Base-by-base conservation (phyloP, 1,140 invertebrate species). In the Apis mellifera region DNA sequence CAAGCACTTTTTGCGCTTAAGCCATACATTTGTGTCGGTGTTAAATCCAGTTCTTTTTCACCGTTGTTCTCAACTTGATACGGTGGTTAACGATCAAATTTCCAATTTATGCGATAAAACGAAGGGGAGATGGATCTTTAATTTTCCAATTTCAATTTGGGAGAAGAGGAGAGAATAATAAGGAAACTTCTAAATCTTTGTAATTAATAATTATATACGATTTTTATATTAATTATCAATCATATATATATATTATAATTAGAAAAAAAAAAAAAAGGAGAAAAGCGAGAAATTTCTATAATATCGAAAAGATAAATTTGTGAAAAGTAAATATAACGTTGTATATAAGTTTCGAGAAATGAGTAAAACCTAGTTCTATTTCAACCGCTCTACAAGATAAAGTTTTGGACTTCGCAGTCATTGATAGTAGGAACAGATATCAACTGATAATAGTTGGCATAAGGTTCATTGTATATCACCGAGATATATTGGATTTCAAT, bases 1-100 rank as follows among this genome's bases (percentile, higher is more conserved):
- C 55, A 86, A 81, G 75, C 83, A 85, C 86, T 90, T 91, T 90
- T 89, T 86, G 74, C 85, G 82, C 82, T 83, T 82, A 65, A 84
- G 84, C 68, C 60, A 75, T 91, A 91, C 89, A 91, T 90, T 87
- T 73, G 87, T 84, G 82, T 69, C 83, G 79, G 62, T 82, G 86
- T 77, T 68, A 70, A 60, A 83, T 81, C 77, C 64, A 74, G 78
- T 78, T 83, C 80, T 84, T 84, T 42, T 86, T 88, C 86, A 64
- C 19, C 11, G 66, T n/a, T 70, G 75, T 42, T 78, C 66, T 78
- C 65, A 82, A 82, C 80, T 21, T 32, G 23, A 19, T 54, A 4
- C 54, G 11, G 11, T n/a, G 48, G 7, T 32, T 1, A 17, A 59
- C 3, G 32, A 42, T 19, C 59, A 2, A 72, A 50, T 57, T 15